Conservation (phyloP, 2,888 invertebrate genomes). For the Zygogramma bicolorata region DNA sequence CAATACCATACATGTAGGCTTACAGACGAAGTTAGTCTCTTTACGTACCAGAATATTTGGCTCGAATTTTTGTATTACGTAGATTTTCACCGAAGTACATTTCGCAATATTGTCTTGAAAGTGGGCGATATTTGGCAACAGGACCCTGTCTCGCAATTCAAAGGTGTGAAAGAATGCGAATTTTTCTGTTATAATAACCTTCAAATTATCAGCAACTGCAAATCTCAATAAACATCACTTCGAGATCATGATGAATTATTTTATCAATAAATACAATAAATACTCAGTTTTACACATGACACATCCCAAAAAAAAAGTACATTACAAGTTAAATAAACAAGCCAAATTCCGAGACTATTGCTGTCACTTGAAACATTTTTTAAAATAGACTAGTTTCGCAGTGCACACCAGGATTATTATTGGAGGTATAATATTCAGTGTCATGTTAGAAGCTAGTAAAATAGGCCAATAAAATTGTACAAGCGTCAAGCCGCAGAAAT, state of each 20-base stretch:
- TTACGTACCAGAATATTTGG: background rate
- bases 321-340: background rate
- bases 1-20: background rate
- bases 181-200: background rate
- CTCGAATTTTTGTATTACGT: background rate
- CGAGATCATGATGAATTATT: background rate
- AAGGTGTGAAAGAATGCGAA: background rate
- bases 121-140: slow-evolving; percentile 3
- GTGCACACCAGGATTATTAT: background rate
- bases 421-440: background rate
- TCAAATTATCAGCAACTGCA: background rate
- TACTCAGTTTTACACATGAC: background rate
- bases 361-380: background rate
- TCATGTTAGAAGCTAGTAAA: background rate
- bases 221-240: background rate
- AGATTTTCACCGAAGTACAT: background rate
- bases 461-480: background rate
- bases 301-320: background rate
- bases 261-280: background rate
- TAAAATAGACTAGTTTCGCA: background rate
- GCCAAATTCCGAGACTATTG: background rate
- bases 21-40: background rate
- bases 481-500: background rate
- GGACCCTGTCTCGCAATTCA: background rate
- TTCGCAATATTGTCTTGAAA: background rate